Base-by-base conservation (phyloP, 2,113 vertebrate species). In the Cyanoramphus novaezelandiae region DNA sequence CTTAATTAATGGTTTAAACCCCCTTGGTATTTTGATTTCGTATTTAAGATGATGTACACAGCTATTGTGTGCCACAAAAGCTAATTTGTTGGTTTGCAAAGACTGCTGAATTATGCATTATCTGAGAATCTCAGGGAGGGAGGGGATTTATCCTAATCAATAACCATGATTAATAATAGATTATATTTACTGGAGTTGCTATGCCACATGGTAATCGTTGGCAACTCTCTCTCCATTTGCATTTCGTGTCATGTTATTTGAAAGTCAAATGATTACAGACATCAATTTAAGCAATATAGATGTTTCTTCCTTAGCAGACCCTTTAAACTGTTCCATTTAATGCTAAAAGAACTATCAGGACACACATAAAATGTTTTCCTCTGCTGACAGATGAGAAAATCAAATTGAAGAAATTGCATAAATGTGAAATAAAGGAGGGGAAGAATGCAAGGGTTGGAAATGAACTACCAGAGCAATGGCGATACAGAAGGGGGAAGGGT, bases 91-190 rank as follows among this genome's bases (percentile, higher is more conserved):
- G 63, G 50, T 89, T 95, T 92, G 77, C 86, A 85, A 83, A 97
- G 91, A 62, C 57, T 70, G 63, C 70, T 85, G 94, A 97, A 94
- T 91, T 89, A 91, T 74, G 94, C 59, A 96, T 87, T 83, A 90
- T 86, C 86, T 93, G 87, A 95, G 86, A 91, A 92, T 74, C 88
- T 92, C 55, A 13, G 59, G 43, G 41, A 70, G 57, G 70, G 44
- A 90, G 50, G 84, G 44, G 90, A 94, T 75, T 92, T 74, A 68
- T 92, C 68, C 86, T 84, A 92, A 96, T 97, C 96, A 96, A 95
- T 96, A 97, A 86, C 65, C 27, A 53, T 90, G 94, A 96, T 96
- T 96, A 96, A 93, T 91, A 94, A 94, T 81, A 90, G 78, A 95
- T 90, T 86, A 81, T 70, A 68, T 92, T 95, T 97, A 93, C 92